Conservation (phyloP, 2,888 invertebrate genomes). For the Hyalella azteca region DNA sequence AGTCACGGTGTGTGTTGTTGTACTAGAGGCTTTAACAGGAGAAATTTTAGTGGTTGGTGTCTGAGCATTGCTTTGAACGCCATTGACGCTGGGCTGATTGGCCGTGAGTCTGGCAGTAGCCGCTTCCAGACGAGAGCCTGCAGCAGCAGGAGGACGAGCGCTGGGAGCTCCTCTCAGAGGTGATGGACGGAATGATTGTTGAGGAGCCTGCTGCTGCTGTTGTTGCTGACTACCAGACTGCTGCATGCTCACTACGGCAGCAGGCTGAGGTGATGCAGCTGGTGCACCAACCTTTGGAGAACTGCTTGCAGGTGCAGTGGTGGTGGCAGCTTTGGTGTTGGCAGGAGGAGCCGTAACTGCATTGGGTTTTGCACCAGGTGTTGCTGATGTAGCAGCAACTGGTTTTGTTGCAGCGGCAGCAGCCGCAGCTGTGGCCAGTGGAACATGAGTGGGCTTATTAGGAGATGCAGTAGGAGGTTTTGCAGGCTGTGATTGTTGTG, state of each 20-base stretch:
- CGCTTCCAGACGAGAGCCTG: constrained; percentile 19
- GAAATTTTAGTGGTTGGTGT: background rate
- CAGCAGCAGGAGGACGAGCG: constrained; percentile 28
- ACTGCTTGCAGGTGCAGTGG: background rate
- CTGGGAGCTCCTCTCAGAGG: background rate
- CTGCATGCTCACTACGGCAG: too few species aligned
- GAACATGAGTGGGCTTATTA: constrained; percentile 10
- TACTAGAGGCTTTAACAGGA: background rate
- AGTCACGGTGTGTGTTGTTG: background rate
- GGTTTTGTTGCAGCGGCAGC: constrained; percentile 29
- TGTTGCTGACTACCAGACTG: background rate
- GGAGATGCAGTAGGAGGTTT: constrained; percentile 3
- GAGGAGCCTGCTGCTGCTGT: constrained; percentile 6
- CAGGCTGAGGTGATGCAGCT: background rate
- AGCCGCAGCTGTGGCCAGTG: background rate
- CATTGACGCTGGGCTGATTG: constrained; percentile 50
- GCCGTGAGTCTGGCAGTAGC: constrained; percentile 27
- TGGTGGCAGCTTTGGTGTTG: background rate
- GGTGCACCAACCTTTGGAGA: background rate
- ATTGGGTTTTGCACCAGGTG: background rate
- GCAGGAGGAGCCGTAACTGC: background rate
- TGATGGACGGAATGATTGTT: constrained; percentile 20
- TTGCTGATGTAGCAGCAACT: background rate
- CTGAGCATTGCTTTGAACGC: constrained; percentile 43
- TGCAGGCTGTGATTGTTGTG: background rate